phyloP scores from a whole-genome alignment of 2,113 vertebrate species.

The Crypturellus undulatus region DNA sequence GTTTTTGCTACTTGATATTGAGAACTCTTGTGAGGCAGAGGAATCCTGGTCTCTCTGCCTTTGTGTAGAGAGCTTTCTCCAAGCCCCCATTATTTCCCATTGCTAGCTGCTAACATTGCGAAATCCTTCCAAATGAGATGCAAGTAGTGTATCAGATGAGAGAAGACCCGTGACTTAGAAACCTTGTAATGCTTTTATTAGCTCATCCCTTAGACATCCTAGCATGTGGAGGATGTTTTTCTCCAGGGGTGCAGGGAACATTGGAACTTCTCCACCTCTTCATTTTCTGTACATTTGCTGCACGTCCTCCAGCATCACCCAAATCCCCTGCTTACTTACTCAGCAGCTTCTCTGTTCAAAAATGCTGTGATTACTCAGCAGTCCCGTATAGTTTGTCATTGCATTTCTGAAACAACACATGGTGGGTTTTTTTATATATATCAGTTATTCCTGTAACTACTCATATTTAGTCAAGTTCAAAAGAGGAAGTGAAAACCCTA shows the following conservation, averaged over 20 bases:
- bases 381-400: not conserved
- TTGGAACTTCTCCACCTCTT: constrained; percentile 18
- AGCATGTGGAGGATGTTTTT: not conserved
- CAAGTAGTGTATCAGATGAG: not conserved
- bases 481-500: not conserved
- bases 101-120: not conserved
- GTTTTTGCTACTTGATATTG: not conserved
- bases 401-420: not conserved
- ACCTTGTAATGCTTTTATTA: not conserved
- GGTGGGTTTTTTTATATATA: not conserved
- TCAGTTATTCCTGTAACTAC: not conserved
- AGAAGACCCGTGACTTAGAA: not conserved
- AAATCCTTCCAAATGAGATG: not conserved
- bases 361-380: constrained; percentile 35
- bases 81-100: not conserved
- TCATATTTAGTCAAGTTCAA: not conserved
- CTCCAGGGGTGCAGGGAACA: not conserved
- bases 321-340: constrained; percentile 13
- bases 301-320: constrained; percentile 31
- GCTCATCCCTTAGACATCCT: not conserved
- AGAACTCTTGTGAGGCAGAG: not conserved
- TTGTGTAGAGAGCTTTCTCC: not conserved
- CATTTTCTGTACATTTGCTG: constrained; percentile 46
- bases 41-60: fast-evolving
- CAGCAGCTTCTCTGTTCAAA: constrained; percentile 4